Base-by-base conservation (phyloP, 2,797 vertebrate genomes). In the Sylvilagus floridanus region DNA sequence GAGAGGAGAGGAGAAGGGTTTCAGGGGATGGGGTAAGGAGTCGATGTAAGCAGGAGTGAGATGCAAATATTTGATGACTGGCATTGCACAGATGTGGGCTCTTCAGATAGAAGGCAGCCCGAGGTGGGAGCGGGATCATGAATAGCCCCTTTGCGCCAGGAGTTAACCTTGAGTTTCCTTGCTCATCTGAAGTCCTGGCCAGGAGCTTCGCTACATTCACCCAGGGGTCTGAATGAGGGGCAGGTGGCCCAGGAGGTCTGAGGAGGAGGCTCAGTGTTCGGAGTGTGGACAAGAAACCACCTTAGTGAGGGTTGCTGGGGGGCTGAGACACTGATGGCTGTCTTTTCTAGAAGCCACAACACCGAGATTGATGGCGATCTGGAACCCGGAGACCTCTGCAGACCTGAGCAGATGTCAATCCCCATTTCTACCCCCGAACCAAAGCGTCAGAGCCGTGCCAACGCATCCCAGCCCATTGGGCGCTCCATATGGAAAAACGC, bases 281-380 rank as follows among this genome's bases (percentile, higher is more conserved):
- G 60, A 77, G 17, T 86, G 65, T 68, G 78, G 84, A 85, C 54
- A 84, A 96, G 73, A 65, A 62, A 30, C 26, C 4, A 21, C 69
- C 57, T 92, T 92, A 52, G 86, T 95, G 68, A 95, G 62, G 71
- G 54, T 50, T 82, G 21, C 75, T 79, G 76, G 37, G 52, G 7
- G 37, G 10, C 42, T 5, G 62, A 81, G 76, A 32, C 14, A 37
- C 72, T 85, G 7, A 57, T 28, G 60, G 47, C 32, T 65, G 83
- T 21, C 37, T 69, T 32, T 10, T 85, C 7, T 16, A 4, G 52
- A 3, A 42, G 24, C 14, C 26, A n/a, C 0, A 10, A n/a, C 62
- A 35, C 19, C 42, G 11, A 2, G 17, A 86, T 35, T 88, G 84
- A 0, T 28, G 77, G 57, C 0, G 0, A 95, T 75, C 54, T 30